Base-by-base conservation (phyloP, 2,113 vertebrate genomes). In the Macroglossus sobrinus region DNA sequence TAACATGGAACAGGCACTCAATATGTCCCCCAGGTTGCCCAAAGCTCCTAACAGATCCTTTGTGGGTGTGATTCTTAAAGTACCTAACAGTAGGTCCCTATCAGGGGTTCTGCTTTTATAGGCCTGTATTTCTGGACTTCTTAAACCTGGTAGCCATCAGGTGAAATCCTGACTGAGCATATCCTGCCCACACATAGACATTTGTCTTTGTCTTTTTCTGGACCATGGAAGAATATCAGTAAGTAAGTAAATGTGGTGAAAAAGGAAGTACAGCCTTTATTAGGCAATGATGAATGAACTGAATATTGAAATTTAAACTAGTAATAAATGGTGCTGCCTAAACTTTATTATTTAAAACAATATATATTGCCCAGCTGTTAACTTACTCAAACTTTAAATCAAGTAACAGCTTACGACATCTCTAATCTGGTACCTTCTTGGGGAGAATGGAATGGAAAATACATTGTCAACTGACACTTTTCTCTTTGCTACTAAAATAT, bases 341-440 rank as follows among this genome's bases (percentile, higher is more conserved):
- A 45, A 91, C 63, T 91, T 94, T 64, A 91, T 79, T 95, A 53
- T 95, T 96, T 87, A 96, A 95, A 95, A 96, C 84, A 91, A 71
- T 93, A 57, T 76, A 89, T 76, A 89, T 45, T 9, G 53, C 10
- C 91, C 93, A 97, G 91, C 94, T 97, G 50, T 90, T 97, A 97
- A 96, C 45, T 89, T 92, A 95, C 64, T 97, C 91, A 98, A 96
- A 95, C 28, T 24, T 95, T 95, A 97, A 96, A 86, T 93, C 68
- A 96, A 78, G 47, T 5, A 18, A 61, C 50, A 95, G 64, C 50
- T 94, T 94, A 95, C 15, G 86, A 45, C 2, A 12, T 85, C 76
- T 91, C 84, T 79, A 55, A 53, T 86, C 68, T 85, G 92, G 79
- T 74, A 76, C 35, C 26, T 80, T 97, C 35, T 93, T 28, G 47